Base-by-base conservation (phyloP, 1,140 invertebrate genomes). In the Triops cancriformis region DNA sequence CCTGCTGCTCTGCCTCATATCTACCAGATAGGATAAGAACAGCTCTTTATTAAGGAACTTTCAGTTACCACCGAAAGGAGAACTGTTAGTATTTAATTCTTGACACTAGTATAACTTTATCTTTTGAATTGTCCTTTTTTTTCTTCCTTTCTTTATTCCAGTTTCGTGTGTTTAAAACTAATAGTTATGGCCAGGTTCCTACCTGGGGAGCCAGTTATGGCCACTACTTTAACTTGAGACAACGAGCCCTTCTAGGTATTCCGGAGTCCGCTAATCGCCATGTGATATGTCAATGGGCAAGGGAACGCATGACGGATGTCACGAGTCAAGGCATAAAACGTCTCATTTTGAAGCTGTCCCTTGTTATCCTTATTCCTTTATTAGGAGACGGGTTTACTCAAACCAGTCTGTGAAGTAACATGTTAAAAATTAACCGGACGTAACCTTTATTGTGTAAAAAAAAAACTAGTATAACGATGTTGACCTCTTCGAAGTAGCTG, bases 271-370 rank as follows among this genome's bases (percentile, higher is more conserved):
- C 18, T 64, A 64, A 64, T 23, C 51, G 51, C 51, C 10, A 64
- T 64, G 23, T 64, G 51, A 64, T 23, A 64, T 64, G 51, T 64
- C 51, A 64, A 64, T 64, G 51, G 18, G n/a, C 51, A 64, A 23
- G 10, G 51, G 18, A 64, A 64, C 51, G 51, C 51, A 64, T 64
- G 51, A 64, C 51, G 51, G 51, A 64, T 64, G 51, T 64, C 51
- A 64, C 14, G 51, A 64, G 51, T 64, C 51, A 64, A n/a, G 14
- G 5, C 51, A 64, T 64, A 23, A 64, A 64, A 64, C 23, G 51
- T 4, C 51, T 64, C n/a, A 64, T 64, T 64, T 23, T 9, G 10
- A 23, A 23, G 10, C 1, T 18, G 10, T 37, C 0, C 2, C 51
- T 6, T n/a, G 51, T 23, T 64, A 5, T 64, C 51, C 31, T 37